A percentile compares a stretch with the other conserved stretches of the same genome.
Evolutionary conservation across 2,888 invertebrate genomes (phyloP).

Genomic region (Parnassius glacialis): DNA sequence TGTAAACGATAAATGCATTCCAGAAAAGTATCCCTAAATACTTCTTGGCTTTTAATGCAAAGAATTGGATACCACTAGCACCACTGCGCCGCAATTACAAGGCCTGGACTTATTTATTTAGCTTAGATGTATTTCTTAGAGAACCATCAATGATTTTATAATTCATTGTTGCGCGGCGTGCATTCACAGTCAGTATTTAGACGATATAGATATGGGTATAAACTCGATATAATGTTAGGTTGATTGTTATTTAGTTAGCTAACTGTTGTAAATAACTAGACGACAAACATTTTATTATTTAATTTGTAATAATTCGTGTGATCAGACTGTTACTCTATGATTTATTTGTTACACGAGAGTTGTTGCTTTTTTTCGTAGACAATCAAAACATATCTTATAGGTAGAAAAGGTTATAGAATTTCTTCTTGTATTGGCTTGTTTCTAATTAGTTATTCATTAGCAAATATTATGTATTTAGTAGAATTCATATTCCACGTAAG

Average conservation of each 20-base stretch:
- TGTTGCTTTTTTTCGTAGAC: constrained; percentile 70
- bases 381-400: constrained; percentile 72
- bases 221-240: constrained; percentile 67
- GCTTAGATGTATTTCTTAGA: constrained; percentile 36
- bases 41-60: constrained; percentile 27
- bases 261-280: constrained; percentile 80
- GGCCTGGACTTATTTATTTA: constrained; percentile 42
- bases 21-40: constrained; percentile 47
- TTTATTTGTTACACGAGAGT: constrained; percentile 77
- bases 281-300: constrained; percentile 73
- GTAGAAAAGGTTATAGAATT: constrained; percentile 53
- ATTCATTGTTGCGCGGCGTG: constrained; percentile 46
- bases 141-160: constrained; percentile 21
- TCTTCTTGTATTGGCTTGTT: constrained; percentile 53
- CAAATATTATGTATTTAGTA: constrained; percentile 43
- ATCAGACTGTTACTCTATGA: constrained; percentile 79
- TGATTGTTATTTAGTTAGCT: constrained; percentile 81
- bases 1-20: constrained; percentile 66
- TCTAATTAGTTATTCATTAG: constrained; percentile 41
- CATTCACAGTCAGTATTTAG: constrained; percentile 74
- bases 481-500: constrained; percentile 37
- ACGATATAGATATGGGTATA: constrained; percentile 53
- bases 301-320: constrained; percentile 79
- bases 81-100: constrained; percentile 26
- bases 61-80: constrained; percentile 17